Percentiles rank a stretch among this genome's conserved stretches.
Evolutionary conservation across 1,140 invertebrate genomes (phyloP).

Genomic region (Rhizoglyphus robini): DNA sequence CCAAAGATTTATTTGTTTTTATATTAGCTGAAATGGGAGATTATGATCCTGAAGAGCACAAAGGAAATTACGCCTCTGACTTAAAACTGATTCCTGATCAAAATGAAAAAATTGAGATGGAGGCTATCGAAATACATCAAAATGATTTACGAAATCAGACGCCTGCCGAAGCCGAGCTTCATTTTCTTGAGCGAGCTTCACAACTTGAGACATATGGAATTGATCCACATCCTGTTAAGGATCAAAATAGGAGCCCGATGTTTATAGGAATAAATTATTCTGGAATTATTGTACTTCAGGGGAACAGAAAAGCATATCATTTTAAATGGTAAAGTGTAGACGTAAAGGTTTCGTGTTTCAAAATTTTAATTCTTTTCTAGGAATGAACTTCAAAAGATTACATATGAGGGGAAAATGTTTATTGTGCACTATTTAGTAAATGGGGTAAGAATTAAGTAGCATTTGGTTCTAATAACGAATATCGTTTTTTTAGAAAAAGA

Average conservation of each 20-base stretch:
- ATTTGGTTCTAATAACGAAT: conserved; percentile 16
- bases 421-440: conserved; percentile 65
- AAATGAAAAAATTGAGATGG: conserved; percentile 71
- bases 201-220: conserved; percentile 89
- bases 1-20: background rate
- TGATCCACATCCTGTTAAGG: conserved; percentile 95
- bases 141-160: conserved; percentile 40
- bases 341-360: background rate
- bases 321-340: conserved; percentile 67
- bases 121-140: conserved; percentile 73
- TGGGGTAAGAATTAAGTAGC: conserved; percentile 40
- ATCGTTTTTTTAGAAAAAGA: conserved; percentile 61
- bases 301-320: conserved; percentile 76
- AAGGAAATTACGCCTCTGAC: conserved; percentile 75
- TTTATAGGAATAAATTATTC: conserved; percentile 89
- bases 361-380: no score
- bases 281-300: conserved; percentile 86
- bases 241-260: conserved; percentile 71
- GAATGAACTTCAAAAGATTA: conserved; percentile 80
- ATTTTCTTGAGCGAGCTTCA: conserved; percentile 72
- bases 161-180: conserved; percentile 51
- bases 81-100: conserved; percentile 83
- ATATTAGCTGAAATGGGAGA: conserved; percentile 86
- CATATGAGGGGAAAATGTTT: conserved; percentile 96
- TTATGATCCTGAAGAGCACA: conserved; percentile 74